Evolutionary conservation across 2,888 invertebrate genomes (phyloP), one percentile per base, ranked within the genome.

Genomic region (Drosophila leonis): DNA sequence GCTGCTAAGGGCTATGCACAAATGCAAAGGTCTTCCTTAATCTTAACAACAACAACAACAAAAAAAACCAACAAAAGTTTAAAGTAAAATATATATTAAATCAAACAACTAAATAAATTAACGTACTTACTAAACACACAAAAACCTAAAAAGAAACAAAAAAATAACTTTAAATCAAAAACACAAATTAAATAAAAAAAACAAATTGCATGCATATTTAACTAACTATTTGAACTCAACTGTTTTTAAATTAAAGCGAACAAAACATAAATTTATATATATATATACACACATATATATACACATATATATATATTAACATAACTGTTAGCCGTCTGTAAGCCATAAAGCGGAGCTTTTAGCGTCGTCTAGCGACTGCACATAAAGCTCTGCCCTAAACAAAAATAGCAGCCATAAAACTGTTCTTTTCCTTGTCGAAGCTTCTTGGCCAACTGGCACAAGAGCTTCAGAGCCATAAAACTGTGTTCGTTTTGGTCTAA

Each of bases 11-110:
- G 82, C 82, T 82, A 70, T 72, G 74, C 75, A 80, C 80, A 80
- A 76, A 61, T 69, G 85, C 82, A 81, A 81, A 75, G 78, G 81
- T 83, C 81, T 81, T 81, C 81, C 81, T 81, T 81, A 81, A 81
- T 81, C 69, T 81, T 81, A 82, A 83, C 46, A 29, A 39, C 39
- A 60, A 24, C 20, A 42, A 51, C 10, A n/a, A n/a, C n/a, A n/a
- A 44, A 44, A 44, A 20, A 20, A 13, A 44, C 42, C 24, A 44
- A 33, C 24, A 44, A 48, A 49, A 15, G 20, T 13, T 15, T 18
- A 52, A n/a, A 54, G 18, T 12, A 39, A 35, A 24, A n/a, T 15
- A 46, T 27, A 48, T 31, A 49, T 54, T 54, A 54, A 60, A 54
- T 39, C 9, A 55, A 65, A 37, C 27, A 46, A 51, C 42, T 49